Conservation (phyloP, 2,888 invertebrate species). For the Eristalinus aeneus region DNA sequence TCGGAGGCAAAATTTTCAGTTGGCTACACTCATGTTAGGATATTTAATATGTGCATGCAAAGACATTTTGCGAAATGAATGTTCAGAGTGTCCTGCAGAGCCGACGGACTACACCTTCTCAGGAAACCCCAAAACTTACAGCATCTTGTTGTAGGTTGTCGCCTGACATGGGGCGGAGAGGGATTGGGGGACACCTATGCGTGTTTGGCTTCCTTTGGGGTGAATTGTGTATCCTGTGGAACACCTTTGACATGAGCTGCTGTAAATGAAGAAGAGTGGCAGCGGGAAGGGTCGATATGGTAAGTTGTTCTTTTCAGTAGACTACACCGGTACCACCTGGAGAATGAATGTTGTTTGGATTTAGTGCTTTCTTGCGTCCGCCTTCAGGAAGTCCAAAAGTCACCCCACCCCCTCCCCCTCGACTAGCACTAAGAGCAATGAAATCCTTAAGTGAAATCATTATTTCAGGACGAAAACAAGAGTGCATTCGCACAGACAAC, state of each 20-base stretch:
- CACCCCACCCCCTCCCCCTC: slow-evolving; percentile 6
- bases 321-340: slow-evolving; percentile 23
- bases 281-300: not conserved
- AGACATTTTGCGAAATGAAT: slow-evolving; percentile 61
- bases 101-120: slow-evolving; percentile 42
- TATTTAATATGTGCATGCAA: slow-evolving; percentile 62
- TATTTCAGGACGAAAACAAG: slow-evolving; percentile 57
- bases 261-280: slow-evolving; percentile 5
- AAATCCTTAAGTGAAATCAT: slow-evolving; percentile 69
- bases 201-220: slow-evolving; percentile 1
- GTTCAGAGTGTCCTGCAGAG: slow-evolving; percentile 56
- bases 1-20: slow-evolving; percentile 52
- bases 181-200: not conserved
- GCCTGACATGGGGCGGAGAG: not conserved
- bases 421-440: not conserved
- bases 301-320: slow-evolving; percentile 43
- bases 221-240: slow-evolving; percentile 66
- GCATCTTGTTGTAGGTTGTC: slow-evolving; percentile 68
- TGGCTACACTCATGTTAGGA: slow-evolving; percentile 53
- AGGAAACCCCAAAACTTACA: slow-evolving; percentile 57
- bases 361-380: slow-evolving; percentile 68
- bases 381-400: slow-evolving; percentile 44
- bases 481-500: slow-evolving; percentile 4
- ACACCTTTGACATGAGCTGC: slow-evolving; percentile 60
- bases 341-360: slow-evolving; percentile 51